Base-by-base conservation (phyloP, 2,113 vertebrate genomes). In the Semnornis frantzii region DNA sequence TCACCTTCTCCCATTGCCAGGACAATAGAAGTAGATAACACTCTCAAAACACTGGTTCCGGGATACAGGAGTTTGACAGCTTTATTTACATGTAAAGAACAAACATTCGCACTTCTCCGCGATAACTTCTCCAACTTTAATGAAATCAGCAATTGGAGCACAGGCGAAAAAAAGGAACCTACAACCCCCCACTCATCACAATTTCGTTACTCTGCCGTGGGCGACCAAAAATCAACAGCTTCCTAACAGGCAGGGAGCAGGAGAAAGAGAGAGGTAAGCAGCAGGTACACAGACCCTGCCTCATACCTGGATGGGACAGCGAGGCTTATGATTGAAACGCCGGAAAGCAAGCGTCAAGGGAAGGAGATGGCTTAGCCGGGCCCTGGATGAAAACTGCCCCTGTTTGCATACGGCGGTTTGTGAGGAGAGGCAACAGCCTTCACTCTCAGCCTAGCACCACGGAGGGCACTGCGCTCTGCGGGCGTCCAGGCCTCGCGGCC, bases 361-460 rank as follows among this genome's bases (percentile, higher is more conserved):
- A 27, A 31, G 24, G 7, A 3, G 6, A n/a, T 5, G 2, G 4
- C 19, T 13, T 2, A 15, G 44, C 60, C 0, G 8, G 20, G n/a
- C 62, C 24, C 65, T 6, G 8, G 3, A 7, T 1, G 34, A 20
- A n/a, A 73, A 2, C 42, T 2, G 2, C 2, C n/a, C 30, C 37
- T 5, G 25, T 4, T 8, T 30, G 12, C 30, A 6, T 23, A 15
- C 6, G 13, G n/a, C 27, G 8, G 27, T 1, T 1, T 2, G 1
- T 2, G 25, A 15, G 25, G 21, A 6, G 12, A 27, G 0, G 39
- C 57, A 1, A 28, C 0, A 7, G 25, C 44, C 66, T 46, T 19
- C 52, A 2, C 2, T 55, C 1, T 3, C 50, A 14, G 3, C 58
- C 60, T 2, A 8, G 1, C 63, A 7, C 25, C 50, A 1, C 20